Percentiles rank a stretch among this genome's conserved stretches.
These are phyloP conservation scores for Ditylenchus dipsaci DNA, from an alignment of 1,140 invertebrate genomes.

Conservation along the genomic window DNA sequence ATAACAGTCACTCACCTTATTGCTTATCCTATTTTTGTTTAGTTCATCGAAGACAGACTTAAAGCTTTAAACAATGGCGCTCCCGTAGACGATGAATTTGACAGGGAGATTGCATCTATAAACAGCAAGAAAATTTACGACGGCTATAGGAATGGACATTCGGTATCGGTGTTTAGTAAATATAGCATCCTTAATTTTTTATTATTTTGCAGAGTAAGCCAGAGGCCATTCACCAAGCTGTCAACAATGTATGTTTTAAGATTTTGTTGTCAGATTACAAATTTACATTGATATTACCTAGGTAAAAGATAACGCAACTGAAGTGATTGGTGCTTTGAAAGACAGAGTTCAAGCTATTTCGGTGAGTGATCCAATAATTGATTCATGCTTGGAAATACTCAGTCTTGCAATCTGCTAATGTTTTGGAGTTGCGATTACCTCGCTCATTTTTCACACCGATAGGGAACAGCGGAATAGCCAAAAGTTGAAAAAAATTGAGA, in stretches of 20 bases:
- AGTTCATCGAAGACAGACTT: slow-evolving; percentile 49
- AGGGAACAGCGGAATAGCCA: no score
- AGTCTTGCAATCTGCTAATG: no score
- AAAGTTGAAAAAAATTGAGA: no score
- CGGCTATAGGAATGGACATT: background rate
- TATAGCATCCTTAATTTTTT: slow-evolving; percentile 4
- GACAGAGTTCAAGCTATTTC: slow-evolving; percentile 38
- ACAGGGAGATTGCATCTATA: slow-evolving; percentile 31
- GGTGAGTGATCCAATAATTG: slow-evolving; percentile 7
- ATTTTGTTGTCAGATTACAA: slow-evolving; percentile 15
- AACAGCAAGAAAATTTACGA: slow-evolving; percentile 12
- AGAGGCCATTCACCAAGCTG: slow-evolving; percentile 33
- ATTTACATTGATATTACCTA: slow-evolving; percentile 19
- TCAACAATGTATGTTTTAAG: slow-evolving; percentile 23
- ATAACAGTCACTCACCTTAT: no score
- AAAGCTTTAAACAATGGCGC: slow-evolving; percentile 34
- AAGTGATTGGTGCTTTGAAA: slow-evolving; percentile 48
- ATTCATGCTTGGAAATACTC: background rate
- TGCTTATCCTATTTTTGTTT: no score
- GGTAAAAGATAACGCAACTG: slow-evolving; percentile 50
- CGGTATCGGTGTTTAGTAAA: background rate
- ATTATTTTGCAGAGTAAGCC: slow-evolving; percentile 1
- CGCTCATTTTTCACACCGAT: no score
- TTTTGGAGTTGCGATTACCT: no score
- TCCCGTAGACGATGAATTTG: slow-evolving; percentile 47